Conservation (phyloP, 2,113 vertebrate species). For the Pterocles gutturalis region DNA sequence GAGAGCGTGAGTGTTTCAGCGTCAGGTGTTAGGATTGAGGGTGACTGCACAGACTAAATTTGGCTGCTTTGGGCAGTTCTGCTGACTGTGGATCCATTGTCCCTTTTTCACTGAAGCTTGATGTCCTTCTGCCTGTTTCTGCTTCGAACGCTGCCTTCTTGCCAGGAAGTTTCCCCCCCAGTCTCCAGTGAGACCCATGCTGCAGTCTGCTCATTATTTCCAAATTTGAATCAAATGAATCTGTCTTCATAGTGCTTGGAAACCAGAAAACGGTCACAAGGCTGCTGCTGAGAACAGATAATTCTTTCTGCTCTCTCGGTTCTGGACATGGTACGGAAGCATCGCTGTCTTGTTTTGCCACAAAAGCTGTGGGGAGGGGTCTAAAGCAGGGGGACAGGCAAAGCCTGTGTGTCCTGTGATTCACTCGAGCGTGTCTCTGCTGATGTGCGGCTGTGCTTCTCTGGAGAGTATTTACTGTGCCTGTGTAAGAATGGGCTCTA, state of each 20-base stretch:
- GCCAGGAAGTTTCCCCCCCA: background rate
- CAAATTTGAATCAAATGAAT: background rate
- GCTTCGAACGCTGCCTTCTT: background rate
- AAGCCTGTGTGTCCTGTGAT: background rate
- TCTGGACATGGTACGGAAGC: background rate
- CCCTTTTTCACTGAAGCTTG: background rate
- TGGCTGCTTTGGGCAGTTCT: background rate
- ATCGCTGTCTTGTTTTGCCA: background rate
- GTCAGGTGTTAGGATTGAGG: background rate
- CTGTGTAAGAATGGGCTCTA: background rate
- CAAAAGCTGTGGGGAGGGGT: background rate
- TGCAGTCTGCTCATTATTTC: background rate
- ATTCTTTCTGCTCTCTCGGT: background rate
- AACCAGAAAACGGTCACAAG: background rate
- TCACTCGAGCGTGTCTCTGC: background rate
- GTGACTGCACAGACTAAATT: conserved; percentile 29
- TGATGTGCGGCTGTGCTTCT: background rate
- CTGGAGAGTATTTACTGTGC: background rate
- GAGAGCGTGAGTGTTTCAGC: background rate
- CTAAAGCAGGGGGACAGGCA: background rate
- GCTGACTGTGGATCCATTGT: background rate
- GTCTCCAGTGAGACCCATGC: background rate
- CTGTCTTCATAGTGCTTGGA: background rate
- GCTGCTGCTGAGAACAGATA: background rate
- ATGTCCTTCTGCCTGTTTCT: background rate